phyloP scores from a whole-genome alignment of 2,888 invertebrate species.

The Morpho helenor region DNA sequence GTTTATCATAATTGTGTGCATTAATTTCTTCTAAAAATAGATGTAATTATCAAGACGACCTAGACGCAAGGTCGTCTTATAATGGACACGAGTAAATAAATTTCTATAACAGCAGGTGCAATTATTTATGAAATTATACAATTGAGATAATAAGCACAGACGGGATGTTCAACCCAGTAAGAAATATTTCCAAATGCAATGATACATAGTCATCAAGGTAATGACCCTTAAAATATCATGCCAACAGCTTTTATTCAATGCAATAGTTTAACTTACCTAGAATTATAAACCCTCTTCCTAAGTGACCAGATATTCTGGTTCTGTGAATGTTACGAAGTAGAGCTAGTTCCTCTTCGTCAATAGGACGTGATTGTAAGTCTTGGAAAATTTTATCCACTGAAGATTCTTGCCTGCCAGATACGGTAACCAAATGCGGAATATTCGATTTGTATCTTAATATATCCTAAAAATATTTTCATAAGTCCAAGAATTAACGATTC shows the following conservation, averaged over 20 bases:
- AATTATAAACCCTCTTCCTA: slow-evolving; percentile 55
- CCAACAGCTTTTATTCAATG: neutral
- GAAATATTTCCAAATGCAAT: neutral
- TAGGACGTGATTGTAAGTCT: slow-evolving; percentile 44
- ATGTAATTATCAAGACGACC: no score
- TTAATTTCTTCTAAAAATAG: no score
- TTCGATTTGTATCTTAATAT: slow-evolving; percentile 40
- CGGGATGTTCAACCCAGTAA: no score
- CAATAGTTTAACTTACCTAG: slow-evolving; percentile 35
- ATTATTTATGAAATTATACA: no score
- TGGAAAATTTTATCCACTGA: slow-evolving; percentile 41
- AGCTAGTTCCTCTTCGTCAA: slow-evolving; percentile 58
- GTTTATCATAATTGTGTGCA: neutral
- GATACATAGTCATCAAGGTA: neutral
- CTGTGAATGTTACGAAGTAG: slow-evolving; percentile 54
- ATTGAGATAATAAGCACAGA: no score
- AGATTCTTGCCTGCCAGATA: slow-evolving; percentile 51
- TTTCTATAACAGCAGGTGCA: no score
- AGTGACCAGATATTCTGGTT: slow-evolving; percentile 46
- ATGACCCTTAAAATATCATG: neutral
- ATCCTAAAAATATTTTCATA: slow-evolving; percentile 37
- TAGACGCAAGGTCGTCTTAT: no score
- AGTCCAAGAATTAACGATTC: neutral
- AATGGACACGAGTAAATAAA: no score
- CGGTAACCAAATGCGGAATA: slow-evolving; percentile 49